These are phyloP conservation scores for Mormyrus lacerda DNA, from an alignment of 2,113 vertebrate species.

Conservation along the genomic window DNA sequence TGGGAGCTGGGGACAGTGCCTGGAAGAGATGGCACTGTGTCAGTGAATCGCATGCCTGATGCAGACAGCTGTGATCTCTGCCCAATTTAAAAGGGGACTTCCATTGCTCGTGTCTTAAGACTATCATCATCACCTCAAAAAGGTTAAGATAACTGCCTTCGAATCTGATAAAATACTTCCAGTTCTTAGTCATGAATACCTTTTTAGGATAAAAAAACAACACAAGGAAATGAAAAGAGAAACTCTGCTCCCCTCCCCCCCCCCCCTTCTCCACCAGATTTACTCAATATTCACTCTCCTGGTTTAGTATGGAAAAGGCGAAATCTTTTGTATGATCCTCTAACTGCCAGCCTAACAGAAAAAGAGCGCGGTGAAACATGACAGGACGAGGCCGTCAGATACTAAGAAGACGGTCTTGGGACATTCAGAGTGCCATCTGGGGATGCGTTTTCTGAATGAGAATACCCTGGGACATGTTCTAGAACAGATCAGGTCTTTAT, in stretches of 20 bases:
- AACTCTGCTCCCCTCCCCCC: not conserved
- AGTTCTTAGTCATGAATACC: not conserved
- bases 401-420: not conserved
- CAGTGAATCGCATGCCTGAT: not conserved
- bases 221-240: not conserved
- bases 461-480: not conserved
- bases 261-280: not conserved
- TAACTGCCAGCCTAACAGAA: not conserved
- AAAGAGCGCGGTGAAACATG: not conserved
- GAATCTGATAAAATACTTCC: not conserved
- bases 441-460: not conserved
- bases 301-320: not conserved
- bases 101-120: not conserved
- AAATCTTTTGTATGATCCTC: not conserved
- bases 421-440: not conserved
- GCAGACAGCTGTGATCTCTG: not conserved
- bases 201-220: not conserved
- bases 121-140: not conserved
- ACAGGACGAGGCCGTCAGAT: not conserved
- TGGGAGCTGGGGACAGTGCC: not conserved
- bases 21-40: not conserved
- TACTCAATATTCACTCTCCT: not conserved
- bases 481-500: not conserved
- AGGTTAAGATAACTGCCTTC: not conserved
- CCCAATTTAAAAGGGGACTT: not conserved